Base-by-base conservation (phyloP, 2,797 vertebrate genomes). In the Tauraco hartlaubi region DNA sequence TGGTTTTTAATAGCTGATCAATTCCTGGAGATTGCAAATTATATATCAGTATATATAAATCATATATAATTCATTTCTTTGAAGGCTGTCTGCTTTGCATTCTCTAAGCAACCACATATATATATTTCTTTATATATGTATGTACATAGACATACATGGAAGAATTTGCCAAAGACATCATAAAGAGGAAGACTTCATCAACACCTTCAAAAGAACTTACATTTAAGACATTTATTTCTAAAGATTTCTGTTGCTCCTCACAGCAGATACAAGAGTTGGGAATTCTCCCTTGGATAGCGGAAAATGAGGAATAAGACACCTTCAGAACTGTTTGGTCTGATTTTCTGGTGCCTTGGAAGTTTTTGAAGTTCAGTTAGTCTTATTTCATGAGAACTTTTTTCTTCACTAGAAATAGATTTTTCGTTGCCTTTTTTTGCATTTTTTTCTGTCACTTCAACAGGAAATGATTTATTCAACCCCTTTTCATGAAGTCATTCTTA, bases 21-120 rank as follows among this genome's bases (percentile, higher is more conserved):
- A n/a, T 92, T 87, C 41, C 78, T 11, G 9, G 18, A 15, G 41
- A 93, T 58, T 25, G 15, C 49, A 97, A 95, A 96, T 93, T 66
- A 85, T 18, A 23, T 9, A 2, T 33, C 35, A 92, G 43, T 86
- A 78, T 87, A 39, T 39, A 39, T 96, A 58, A 91, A 18, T 93
- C 55, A 55, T 52, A 29, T 58, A 56, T 73, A 64, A 64, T n/a
- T 37, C 3, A 37, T 89, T 92, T 39, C 9, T 80, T 74, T 91
- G n/a, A 83, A 91, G 51, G 74, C 23, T 90, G 33, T 15, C 26
- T 87, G 44, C 6, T 89, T 86, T 68, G 31, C n/a, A 31, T 71
- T 90, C 37, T 81, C 68, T 62, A 28, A 59, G 14, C 22, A 85
- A 46, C 5, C 12, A 61, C 1, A 0, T 13, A 6, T 28, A 2